Base-by-base conservation (phyloP, 2,888 invertebrate species). In the Leptodirus hochenwartii region DNA sequence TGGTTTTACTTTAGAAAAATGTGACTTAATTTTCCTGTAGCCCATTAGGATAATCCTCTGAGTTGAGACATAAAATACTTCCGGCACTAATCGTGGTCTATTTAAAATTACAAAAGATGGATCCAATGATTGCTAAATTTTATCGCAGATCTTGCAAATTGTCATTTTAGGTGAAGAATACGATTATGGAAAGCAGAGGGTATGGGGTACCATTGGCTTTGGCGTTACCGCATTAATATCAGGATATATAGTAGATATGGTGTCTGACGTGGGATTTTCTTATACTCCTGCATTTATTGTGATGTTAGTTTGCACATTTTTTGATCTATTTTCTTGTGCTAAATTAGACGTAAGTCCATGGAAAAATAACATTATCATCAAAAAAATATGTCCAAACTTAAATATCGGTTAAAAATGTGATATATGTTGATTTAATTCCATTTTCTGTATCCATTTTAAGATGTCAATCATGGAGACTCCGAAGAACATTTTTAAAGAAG, bases 151-250 rank as follows among this genome's bases (percentile, higher is more conserved):
- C n/a, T n/a, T n/a, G n/a, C n/a, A n/a, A n/a, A n/a, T n/a, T n/a
- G n/a, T 25, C 15, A 12, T 30, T 37, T 23, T 37, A 76, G 81
- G 80, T 9, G 64, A 70, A 4, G 66, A 70, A 1, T 62, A 68
- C 9, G 67, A 75, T 33, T 84, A 82, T 44, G 82, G 84, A 0
- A 65, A 67, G 5, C 82, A 84, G 46, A 59, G 84, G 11, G 77
- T 81, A 1, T 82, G 79, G 78, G 84, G 82, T 4, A 79, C 82
- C 0, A 68, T 74, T 4, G 82, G 82, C 1, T 84, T 80, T 43
- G 82, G 82, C 0, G 39, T 68, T 4, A 69, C 79, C 0, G 81
- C 82, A 0, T 48, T 81, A 1, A 44, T 77, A 1, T 66, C 76
- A 0, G 82, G 82, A 1, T 69, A 68, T 49, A 55, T 68, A 0